Percentiles rank a stretch among this genome's conserved stretches.
phyloP scores from a whole-genome alignment of 1,140 invertebrate genomes.

The Drosophila mauritiana region DNA sequence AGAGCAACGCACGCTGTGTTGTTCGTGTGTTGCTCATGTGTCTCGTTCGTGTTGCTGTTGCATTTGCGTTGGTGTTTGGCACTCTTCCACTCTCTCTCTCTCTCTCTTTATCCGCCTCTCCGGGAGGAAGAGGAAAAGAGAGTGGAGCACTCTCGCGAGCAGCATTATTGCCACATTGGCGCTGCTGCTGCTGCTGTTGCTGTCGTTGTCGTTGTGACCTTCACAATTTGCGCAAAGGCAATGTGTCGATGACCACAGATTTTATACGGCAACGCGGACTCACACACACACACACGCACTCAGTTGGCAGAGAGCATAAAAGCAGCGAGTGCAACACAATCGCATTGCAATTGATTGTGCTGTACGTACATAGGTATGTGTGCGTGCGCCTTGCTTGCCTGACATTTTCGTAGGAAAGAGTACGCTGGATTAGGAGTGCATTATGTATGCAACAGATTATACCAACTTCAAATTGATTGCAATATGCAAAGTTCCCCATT shows the following conservation, averaged over 20 bases:
- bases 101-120: background rate
- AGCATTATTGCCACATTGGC: conserved; percentile 67
- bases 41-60: conserved; percentile 34
- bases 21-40: conserved; percentile 39
- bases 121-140: conserved; percentile 24
- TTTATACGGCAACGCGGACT: conserved; percentile 72
- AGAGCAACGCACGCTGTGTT: conserved; percentile 64
- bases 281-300: conserved; percentile 19
- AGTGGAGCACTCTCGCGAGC: conserved; percentile 18
- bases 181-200: conserved; percentile 41
- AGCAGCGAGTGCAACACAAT: conserved; percentile 73
- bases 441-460: conserved; percentile 48
- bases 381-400: conserved; percentile 27
- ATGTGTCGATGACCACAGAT: conserved; percentile 85
- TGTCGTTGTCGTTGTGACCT: conserved; percentile 84
- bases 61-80: conserved; percentile 29
- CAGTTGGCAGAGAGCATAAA: conserved; percentile 55
- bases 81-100: conserved; percentile 10
- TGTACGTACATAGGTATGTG: conserved; percentile 9
- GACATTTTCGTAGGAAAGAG: conserved; percentile 44
- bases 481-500: conserved; percentile 30
- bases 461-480: conserved; percentile 28
- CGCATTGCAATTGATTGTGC: conserved; percentile 75
- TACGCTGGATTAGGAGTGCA: conserved; percentile 36
- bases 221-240: conserved; percentile 85